Evolutionary conservation across 2,888 invertebrate species (phyloP).

Genomic region (Phlogophora meticulosa): DNA sequence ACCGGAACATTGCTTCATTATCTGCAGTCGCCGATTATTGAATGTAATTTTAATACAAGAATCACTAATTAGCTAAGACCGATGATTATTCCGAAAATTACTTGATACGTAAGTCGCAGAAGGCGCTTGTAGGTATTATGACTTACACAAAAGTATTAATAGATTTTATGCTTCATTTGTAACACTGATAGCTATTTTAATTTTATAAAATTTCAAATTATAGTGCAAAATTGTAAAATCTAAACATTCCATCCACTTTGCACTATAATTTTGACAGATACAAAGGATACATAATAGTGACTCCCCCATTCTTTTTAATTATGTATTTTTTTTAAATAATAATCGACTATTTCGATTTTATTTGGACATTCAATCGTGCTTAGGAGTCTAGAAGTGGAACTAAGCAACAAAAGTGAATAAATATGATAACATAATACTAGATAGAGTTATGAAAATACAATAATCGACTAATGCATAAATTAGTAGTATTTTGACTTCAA

Average conservation of each 20-base stretch:
- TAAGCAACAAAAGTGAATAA: not conserved
- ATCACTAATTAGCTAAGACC: constrained; percentile 63
- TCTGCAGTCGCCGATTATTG: constrained; percentile 45
- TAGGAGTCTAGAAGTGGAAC: too few species aligned
- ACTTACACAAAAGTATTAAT: not conserved
- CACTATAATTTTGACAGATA: constrained; percentile 59
- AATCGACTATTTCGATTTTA: not conserved
- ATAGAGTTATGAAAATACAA: too few species aligned
- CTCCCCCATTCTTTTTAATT: constrained; percentile 40
- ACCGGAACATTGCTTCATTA: constrained; percentile 43
- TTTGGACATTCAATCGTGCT: too few species aligned
- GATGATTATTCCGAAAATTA: constrained; percentile 54
- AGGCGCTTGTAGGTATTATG: constrained; percentile 17
- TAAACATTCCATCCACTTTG: constrained; percentile 62
- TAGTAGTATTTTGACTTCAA: constrained; percentile 10
- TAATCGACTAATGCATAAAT: constrained; percentile 35
- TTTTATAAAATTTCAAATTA: constrained; percentile 37
- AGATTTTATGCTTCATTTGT: constrained; percentile 20
- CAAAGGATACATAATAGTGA: not conserved
- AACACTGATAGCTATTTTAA: constrained; percentile 4
- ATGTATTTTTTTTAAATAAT: constrained; percentile 29
- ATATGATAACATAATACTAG: too few species aligned
- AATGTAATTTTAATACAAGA: constrained; percentile 56
- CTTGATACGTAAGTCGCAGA: constrained; percentile 28
- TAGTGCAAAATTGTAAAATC: constrained; percentile 46